These are phyloP conservation scores for Corythornis cristatus DNA, from an alignment of 2,113 vertebrate species.

Conservation along the genomic window DNA sequence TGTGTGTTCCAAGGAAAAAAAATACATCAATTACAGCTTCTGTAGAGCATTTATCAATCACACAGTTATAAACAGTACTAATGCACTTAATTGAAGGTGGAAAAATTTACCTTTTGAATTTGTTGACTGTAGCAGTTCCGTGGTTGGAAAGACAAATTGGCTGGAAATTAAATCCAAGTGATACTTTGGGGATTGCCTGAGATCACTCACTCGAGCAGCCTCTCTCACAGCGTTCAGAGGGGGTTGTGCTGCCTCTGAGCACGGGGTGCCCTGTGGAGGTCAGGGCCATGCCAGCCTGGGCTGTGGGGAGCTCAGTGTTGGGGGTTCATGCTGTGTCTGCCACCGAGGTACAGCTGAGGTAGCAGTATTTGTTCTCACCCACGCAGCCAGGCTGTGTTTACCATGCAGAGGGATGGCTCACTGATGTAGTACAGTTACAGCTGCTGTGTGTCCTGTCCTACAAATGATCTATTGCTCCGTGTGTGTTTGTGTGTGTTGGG, in stretches of 20 bases:
- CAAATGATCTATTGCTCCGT: not conserved
- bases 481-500: accelerated
- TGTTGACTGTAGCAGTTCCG: slow-evolving; percentile 23
- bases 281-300: not conserved
- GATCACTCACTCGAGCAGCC: not conserved
- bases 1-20: slow-evolving; percentile 42
- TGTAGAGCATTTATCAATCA: slow-evolving; percentile 59
- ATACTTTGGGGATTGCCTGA: not conserved
- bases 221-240: accelerated
- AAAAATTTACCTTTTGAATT: slow-evolving; percentile 39
- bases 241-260: not conserved
- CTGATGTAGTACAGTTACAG: not conserved
- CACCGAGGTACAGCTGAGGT: not conserved
- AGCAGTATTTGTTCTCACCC: not conserved
- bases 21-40: slow-evolving; percentile 63
- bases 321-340: not conserved
- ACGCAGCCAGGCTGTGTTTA: not conserved
- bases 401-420: not conserved
- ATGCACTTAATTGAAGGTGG: slow-evolving; percentile 47
- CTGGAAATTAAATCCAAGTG: not conserved
- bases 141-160: slow-evolving; percentile 22
- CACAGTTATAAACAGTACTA: slow-evolving; percentile 43
- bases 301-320: not conserved
- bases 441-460: not conserved
- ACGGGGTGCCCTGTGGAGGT: not conserved